phyloP scores from a whole-genome alignment of 2,797 vertebrate species.

The Acrossocheilus fasciatus region DNA sequence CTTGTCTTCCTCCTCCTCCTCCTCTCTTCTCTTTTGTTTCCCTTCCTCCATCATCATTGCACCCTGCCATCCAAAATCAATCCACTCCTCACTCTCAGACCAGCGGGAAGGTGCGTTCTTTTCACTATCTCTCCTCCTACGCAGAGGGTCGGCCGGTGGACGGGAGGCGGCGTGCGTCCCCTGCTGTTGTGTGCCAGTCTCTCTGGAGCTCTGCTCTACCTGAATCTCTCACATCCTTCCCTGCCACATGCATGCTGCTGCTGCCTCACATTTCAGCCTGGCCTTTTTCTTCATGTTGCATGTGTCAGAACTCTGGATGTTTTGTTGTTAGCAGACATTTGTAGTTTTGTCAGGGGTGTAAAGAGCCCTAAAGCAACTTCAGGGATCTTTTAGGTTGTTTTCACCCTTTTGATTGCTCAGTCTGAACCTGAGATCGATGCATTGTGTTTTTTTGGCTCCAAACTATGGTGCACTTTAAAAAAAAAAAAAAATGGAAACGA shows the following conservation, averaged over 20 bases:
- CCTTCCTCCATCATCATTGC: slow-evolving; percentile 91
- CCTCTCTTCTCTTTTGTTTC: slow-evolving; percentile 85
- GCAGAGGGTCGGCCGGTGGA: slow-evolving; percentile 29
- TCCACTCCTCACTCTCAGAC: slow-evolving; percentile 92
- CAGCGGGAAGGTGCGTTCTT: slow-evolving; percentile 99
- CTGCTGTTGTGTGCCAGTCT: slow-evolving; percentile 44
- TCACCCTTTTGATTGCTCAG: slow-evolving; percentile 1
- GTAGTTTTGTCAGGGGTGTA: background rate
- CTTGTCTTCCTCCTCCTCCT: slow-evolving; percentile 73
- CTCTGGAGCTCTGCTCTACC: slow-evolving; percentile 22
- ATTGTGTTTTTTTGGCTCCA: background rate
- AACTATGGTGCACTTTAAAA: background rate
- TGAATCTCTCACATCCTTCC: background rate
- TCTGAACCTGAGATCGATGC: slow-evolving; percentile 5
- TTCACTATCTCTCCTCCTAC: slow-evolving; percentile 78
- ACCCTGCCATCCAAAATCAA: slow-evolving; percentile 90
- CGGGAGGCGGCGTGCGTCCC: slow-evolving; percentile 7
- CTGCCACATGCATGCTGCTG: slow-evolving; percentile 8
- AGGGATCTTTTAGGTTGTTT: slow-evolving; percentile 15
- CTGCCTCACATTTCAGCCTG: slow-evolving; percentile 9
- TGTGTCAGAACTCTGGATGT: background rate
- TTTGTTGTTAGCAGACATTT: slow-evolving; percentile 1
- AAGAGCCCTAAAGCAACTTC: slow-evolving; percentile 31
- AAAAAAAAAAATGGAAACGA: background rate
- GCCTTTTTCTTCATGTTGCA: slow-evolving; percentile 27